These are phyloP conservation scores for Smittia aterrima DNA, from an alignment of 2,888 invertebrate species.

Conservation along the genomic window DNA sequence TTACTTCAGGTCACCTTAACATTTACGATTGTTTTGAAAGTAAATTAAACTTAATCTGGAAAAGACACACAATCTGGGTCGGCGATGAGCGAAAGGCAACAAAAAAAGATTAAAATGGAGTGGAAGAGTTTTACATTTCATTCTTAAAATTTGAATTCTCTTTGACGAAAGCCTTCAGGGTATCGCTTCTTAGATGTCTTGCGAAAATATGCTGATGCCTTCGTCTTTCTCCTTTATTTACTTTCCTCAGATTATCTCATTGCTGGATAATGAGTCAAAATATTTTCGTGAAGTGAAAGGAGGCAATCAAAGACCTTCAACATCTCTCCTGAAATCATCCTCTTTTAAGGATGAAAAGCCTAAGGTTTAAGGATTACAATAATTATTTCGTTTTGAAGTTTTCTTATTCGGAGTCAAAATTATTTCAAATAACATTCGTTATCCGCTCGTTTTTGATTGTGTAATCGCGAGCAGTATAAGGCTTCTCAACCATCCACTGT, in stretches of 20 bases:
- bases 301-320: not conserved
- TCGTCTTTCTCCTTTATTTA: not conserved
- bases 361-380: no score
- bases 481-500: no score
- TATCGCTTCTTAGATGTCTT: not conserved
- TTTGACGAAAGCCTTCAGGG: not conserved
- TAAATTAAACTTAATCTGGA: constrained; percentile 3
- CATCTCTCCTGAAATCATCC: no score
- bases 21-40: not conserved
- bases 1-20: not conserved
- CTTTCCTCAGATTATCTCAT: constrained; percentile 21
- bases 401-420: no score
- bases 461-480: not conserved
- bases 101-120: not conserved
- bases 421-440: no score
- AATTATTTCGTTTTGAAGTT: no score
- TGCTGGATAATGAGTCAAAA: constrained; percentile 33
- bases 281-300: constrained; percentile 8
- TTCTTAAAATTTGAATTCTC: constrained; percentile 11
- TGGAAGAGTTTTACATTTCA: not conserved
- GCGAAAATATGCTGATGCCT: not conserved
- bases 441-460: no score
- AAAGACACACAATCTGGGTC: not conserved
- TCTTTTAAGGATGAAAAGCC: no score
- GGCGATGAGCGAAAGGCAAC: not conserved